Evolutionary conservation across 2,113 vertebrate species (phyloP).

Genomic region (Catharus fuscescens): DNA sequence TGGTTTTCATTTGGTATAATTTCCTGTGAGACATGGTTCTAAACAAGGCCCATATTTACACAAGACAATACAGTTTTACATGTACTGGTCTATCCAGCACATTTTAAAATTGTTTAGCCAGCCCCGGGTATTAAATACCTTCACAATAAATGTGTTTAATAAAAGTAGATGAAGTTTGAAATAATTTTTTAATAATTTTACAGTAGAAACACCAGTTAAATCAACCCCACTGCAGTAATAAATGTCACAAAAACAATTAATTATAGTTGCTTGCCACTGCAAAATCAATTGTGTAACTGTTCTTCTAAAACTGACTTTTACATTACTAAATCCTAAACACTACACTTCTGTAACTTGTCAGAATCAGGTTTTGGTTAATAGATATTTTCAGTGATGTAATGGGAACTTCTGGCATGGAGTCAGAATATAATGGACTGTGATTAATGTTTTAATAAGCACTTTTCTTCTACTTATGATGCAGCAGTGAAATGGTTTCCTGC

Average conservation of each 20-base stretch:
- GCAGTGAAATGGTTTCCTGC: slow-evolving; percentile 79
- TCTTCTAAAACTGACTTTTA: slow-evolving; percentile 77
- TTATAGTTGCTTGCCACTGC: slow-evolving; percentile 75
- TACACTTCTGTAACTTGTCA: slow-evolving; percentile 82
- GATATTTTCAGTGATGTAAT: slow-evolving; percentile 85
- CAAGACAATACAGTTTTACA: slow-evolving; percentile 74
- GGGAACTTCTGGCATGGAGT: slow-evolving; percentile 80
- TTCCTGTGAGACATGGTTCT: slow-evolving; percentile 77
- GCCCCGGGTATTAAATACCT: slow-evolving; percentile 62
- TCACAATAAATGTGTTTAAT: slow-evolving; percentile 80
- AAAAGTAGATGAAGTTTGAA: slow-evolving; percentile 76
- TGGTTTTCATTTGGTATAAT: slow-evolving; percentile 85
- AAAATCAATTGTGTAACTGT: slow-evolving; percentile 81
- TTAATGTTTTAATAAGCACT: slow-evolving; percentile 86
- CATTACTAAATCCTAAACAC: slow-evolving; percentile 76
- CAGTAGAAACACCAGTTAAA: slow-evolving; percentile 81
- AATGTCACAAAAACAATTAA: slow-evolving; percentile 78
- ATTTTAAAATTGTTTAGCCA: slow-evolving; percentile 74
- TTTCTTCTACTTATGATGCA: slow-evolving; percentile 79
- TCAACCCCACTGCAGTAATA: slow-evolving; percentile 76
- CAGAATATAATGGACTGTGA: slow-evolving; percentile 83
- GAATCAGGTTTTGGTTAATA: slow-evolving; percentile 83
- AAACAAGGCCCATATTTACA: slow-evolving; percentile 80
- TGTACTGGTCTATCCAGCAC: slow-evolving; percentile 65
- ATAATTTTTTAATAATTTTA: slow-evolving; percentile 82